Base-by-base conservation (phyloP, 2,888 invertebrate genomes). In the Apamea sordens region DNA sequence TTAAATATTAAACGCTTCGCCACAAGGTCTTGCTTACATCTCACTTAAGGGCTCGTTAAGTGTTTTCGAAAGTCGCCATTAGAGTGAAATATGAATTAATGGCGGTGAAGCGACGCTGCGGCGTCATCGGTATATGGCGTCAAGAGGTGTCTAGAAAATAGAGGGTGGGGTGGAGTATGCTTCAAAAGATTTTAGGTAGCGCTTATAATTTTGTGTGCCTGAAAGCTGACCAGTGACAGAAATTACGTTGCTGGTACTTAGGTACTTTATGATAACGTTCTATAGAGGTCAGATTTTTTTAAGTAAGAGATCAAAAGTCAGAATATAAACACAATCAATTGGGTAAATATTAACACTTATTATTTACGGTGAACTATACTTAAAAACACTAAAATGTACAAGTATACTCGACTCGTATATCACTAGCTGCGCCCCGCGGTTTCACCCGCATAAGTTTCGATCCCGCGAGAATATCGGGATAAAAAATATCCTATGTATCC, bases 1-100 rank as follows among this genome's bases (percentile, higher is more conserved):
- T 90, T 89, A 83, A 92, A 92, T 92, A 92, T 91, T 93, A 91
- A 90, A 91, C 79, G 85, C 86, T 85, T 86, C 88, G 89, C 84
- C 88, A 87, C 89, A 88, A 92, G 92, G 90, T 91, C 88, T 91
- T 86, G 88, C 89, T 93, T 93, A 94, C 93, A 92, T 93, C 93
- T 95, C 94, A 94, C 94, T 95, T 94, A 94, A 90, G 89, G 89
- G 91, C 85, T 92, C 92, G 94, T 94, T 95, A 95, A 95, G 94
- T 94, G 95, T 95, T 95, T 95, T 94, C 91, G 91, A 95, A 95
- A 95, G 95, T 94, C 94, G 93, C 94, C 94, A 94, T 96, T 95
- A 95, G 94, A 93, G 92, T 96, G 93, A 96, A 96, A 95, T 96
- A 96, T 97, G 94, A 94, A 96, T 96, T 96, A 95, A 95, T 94